Conservation (phyloP, 1,140 invertebrate species). For the Thalassaphorura encarpata region DNA sequence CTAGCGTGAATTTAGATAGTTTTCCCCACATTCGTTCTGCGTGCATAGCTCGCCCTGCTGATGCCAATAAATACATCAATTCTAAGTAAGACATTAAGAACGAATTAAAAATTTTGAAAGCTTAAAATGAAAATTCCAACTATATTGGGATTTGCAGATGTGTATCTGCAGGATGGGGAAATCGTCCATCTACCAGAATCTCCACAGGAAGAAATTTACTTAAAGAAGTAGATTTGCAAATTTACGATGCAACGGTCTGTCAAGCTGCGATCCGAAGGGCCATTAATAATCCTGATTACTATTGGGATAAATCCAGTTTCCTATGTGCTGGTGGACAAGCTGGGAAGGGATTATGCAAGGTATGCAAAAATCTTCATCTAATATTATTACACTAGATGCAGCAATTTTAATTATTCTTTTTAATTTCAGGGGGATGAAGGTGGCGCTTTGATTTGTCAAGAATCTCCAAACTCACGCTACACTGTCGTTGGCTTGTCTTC, state of each 20-base stretch:
- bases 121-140: not conserved
- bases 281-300: conserved; percentile 51
- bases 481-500: conserved; percentile 58
- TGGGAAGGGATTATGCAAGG: conserved; percentile 64
- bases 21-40: conserved; percentile 57
- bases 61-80: conserved; percentile 6
- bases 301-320: conserved; percentile 53
- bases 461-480: conserved; percentile 41
- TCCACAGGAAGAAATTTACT: conserved; percentile 50
- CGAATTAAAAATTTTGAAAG: not conserved
- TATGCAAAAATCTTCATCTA: too few species aligned
- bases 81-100: conserved; percentile 12
- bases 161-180: conserved; percentile 64
- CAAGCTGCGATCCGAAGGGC: conserved; percentile 51
- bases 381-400: too few species aligned
- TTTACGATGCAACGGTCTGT: conserved; percentile 49
- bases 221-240: conserved; percentile 58
- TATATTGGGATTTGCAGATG: conserved; percentile 34
- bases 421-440: conserved; percentile 59
- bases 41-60: conserved; percentile 49
- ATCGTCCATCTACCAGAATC: conserved; percentile 37
- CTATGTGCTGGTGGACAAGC: conserved; percentile 63
- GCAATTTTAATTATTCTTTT: too few species aligned
- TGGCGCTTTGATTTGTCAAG: conserved; percentile 59
- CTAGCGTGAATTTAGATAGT: conserved; percentile 47